Evolutionary conservation across 2,797 vertebrate genomes (phyloP), one percentile per base, ranked within the genome.

Genomic region (Clarias fuscus): DNA sequence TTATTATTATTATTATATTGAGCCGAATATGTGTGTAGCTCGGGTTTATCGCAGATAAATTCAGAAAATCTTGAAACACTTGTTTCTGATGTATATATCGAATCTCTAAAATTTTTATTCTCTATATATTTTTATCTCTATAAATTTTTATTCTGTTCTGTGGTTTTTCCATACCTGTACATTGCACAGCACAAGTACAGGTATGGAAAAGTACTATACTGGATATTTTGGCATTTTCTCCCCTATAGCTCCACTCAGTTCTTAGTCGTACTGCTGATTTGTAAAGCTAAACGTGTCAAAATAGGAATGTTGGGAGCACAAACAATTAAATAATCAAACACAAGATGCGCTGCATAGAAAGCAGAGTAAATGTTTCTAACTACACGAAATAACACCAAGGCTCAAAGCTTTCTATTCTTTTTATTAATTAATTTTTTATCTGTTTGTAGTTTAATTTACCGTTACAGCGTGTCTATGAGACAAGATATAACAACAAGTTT

Each of bases 1-100:
- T 53, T 53, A 56, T 56, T 56, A 56, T 56, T 56, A 77, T 82
- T 82, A 85, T 86, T 56, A 33, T 72, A 30, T 33, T 13, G 67
- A 88, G 43, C 61, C n/a, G 27, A 61, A 48, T 20, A 68, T n/a
- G 37, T 7, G 3, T 27, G 61, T 68, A 37, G 11, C 80, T 85
- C 80, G 30, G 33, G 59, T 53, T 53, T 37, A 83, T 53, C 65
- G 0, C n/a, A 53, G 18, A 78, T 22, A 8, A 30, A 8, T 18
- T 58, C 73, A 56, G n/a, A 56, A 56, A 30, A 56, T 13, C 8
- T 18, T 18, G 27, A 37, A 33, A 22, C 56, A 22, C 17, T 56
- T 37, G 3, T 59, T 18, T 58, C 24, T 59, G 24, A 75, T 22
- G 53, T 3, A 6, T 18, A 33, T 61, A 20, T n/a, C n/a, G 17